phyloP scores from a whole-genome alignment of 2,888 invertebrate genomes.

The Nymphalis c-album region DNA sequence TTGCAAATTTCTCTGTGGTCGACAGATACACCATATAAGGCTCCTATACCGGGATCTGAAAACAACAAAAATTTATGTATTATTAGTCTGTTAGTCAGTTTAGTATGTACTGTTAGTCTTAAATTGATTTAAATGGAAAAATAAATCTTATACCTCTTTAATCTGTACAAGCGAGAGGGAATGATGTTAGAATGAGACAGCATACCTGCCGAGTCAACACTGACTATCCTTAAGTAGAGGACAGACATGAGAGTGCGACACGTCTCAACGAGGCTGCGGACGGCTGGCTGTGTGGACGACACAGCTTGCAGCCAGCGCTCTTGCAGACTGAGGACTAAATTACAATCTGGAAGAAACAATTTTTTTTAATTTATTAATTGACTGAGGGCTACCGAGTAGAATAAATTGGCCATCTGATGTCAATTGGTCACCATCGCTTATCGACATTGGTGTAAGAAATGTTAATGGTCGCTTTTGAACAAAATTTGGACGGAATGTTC shows the following conservation, averaged over 20 bases:
- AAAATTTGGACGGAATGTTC: neutral
- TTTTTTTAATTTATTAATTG: neutral
- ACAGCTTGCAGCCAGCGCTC: slow-evolving; percentile 60
- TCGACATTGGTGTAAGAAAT: too few relatives aligned
- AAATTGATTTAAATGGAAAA: too few relatives aligned
- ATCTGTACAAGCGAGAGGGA: neutral
- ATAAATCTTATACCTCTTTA: too few relatives aligned
- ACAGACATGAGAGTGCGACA: slow-evolving; percentile 88
- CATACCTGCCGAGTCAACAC: slow-evolving; percentile 89
- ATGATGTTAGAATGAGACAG: neutral
- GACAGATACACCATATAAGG: slow-evolving; percentile 86
- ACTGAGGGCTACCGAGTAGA: too few relatives aligned
- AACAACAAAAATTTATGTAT: too few relatives aligned
- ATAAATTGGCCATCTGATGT: too few relatives aligned
- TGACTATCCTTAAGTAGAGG: slow-evolving; percentile 87
- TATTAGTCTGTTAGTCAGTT: too few relatives aligned
- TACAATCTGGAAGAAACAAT: slow-evolving; percentile 31
- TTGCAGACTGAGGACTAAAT: slow-evolving; percentile 84
- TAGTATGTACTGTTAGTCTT: too few relatives aligned
- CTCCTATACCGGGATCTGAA: slow-evolving; percentile 90
- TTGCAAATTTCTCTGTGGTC: slow-evolving; percentile 94
- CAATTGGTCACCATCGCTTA: too few relatives aligned
- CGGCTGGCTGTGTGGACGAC: slow-evolving; percentile 58
- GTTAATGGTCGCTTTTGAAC: too few relatives aligned
- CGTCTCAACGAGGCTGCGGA: slow-evolving; percentile 90